Percentiles rank a stretch among this genome's conserved stretches.
Conservation (phyloP, 2,888 invertebrate species). For the Pyrrhia umbra region DNA sequence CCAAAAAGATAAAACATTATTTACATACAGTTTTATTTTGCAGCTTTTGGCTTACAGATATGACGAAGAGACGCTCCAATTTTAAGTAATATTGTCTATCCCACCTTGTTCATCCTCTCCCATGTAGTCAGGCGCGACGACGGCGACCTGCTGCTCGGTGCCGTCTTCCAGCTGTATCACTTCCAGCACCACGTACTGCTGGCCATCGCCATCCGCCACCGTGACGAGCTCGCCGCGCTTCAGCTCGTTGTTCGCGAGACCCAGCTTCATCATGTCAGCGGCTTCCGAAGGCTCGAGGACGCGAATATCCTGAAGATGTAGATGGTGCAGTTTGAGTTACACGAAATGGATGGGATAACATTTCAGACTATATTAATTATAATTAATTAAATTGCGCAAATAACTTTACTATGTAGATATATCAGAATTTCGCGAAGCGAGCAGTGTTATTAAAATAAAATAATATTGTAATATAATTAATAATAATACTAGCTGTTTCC, state of each 20-base stretch:
- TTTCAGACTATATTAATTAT: too few relatives aligned
- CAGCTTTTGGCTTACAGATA: too few relatives aligned
- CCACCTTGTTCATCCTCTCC: conserved; percentile 73
- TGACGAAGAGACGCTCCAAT: too few relatives aligned
- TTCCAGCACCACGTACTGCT: conserved; percentile 97
- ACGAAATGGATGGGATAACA: too few relatives aligned
- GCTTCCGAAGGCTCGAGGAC: conserved; percentile 62
- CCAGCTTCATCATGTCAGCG: conserved; percentile 72
- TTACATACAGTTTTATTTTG: not conserved
- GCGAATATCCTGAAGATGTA: conserved; percentile 14
- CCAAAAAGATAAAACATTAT: not conserved
- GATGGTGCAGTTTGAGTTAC: not conserved
- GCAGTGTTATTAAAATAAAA: too few relatives aligned
- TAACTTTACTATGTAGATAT: too few relatives aligned
- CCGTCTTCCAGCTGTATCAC: conserved; percentile 95
- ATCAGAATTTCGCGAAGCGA: too few relatives aligned
- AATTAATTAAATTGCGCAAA: too few relatives aligned
- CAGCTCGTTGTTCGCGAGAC: conserved; percentile 68
- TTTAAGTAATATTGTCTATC: too few relatives aligned
- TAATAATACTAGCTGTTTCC: too few relatives aligned
- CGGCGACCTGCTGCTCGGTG: conserved; percentile 90
- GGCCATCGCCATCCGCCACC: conserved; percentile 89
- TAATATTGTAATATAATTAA: too few relatives aligned
- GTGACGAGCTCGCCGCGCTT: conserved; percentile 79
- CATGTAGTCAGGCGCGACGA: conserved; percentile 84